Evolutionary conservation across 53 echinoderm and acorn worm species (phyloP).

Genomic region (Temnopleurus reevesii): DNA sequence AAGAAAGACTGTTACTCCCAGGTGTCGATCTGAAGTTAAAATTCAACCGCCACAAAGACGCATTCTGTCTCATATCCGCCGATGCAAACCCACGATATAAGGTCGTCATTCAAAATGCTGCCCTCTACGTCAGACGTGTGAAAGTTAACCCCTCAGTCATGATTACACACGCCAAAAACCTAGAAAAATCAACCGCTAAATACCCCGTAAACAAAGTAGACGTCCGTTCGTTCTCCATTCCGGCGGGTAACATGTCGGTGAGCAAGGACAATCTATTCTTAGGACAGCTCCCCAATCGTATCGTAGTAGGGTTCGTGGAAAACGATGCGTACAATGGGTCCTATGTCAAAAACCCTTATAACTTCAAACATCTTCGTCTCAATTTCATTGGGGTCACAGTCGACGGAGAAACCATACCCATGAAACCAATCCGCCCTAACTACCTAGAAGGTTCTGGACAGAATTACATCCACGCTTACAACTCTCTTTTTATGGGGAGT

Average conservation of each 20-base stretch:
- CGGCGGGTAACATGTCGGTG: conserved; percentile 48
- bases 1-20: conserved; percentile 64
- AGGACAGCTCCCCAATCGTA: conserved; percentile 67
- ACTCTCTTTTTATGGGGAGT: conserved; percentile 41
- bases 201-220: conserved; percentile 43
- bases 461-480: conserved; percentile 34
- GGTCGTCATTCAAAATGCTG: conserved; percentile 58
- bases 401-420: conserved; percentile 53
- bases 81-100: conserved; percentile 53
- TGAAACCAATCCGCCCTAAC: conserved; percentile 49
- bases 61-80: conserved; percentile 64
- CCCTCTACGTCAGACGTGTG: conserved; percentile 61
- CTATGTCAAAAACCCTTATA: conserved; percentile 68
- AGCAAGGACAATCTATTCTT: conserved; percentile 56
- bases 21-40: conserved; percentile 73
- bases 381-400: conserved; percentile 47
- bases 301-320: conserved; percentile 57
- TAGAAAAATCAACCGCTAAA: conserved; percentile 64
- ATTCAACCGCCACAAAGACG: conserved; percentile 62
- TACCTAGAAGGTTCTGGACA: background rate
- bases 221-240: conserved; percentile 52
- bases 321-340: conserved; percentile 66
- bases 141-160: conserved; percentile 61
- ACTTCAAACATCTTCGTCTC: conserved; percentile 50
- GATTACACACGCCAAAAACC: conserved; percentile 59